A percentile compares a stretch with the other conserved stretches of the same genome.
Conservation (phyloP, 2,888 invertebrate species). For the Phasia obesa region DNA sequence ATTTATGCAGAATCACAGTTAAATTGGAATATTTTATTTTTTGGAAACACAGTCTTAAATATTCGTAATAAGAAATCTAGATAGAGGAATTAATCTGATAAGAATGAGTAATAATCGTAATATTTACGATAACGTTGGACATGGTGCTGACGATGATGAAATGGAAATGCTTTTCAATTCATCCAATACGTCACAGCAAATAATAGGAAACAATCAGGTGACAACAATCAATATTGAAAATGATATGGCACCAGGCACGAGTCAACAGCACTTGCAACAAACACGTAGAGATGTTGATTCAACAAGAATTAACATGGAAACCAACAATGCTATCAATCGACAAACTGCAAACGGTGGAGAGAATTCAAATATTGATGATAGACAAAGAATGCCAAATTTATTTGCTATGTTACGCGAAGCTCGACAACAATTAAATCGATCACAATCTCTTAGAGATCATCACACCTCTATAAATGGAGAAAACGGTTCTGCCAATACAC, state of each 20-base stretch:
- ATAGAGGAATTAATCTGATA: neutral
- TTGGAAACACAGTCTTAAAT: neutral
- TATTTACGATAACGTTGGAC: slow-evolving; percentile 38
- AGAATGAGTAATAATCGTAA: slow-evolving; percentile 67
- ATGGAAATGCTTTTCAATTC: slow-evolving; percentile 54
- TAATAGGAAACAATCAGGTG: slow-evolving; percentile 28
- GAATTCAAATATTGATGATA: slow-evolving; percentile 48
- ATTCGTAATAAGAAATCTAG: neutral
- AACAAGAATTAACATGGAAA: slow-evolving; percentile 76
- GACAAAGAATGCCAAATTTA: slow-evolving; percentile 73
- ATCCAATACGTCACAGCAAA: slow-evolving; percentile 11
- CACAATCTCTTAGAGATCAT: slow-evolving; percentile 61
- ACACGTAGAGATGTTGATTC: slow-evolving; percentile 45
- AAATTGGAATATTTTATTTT: neutral
- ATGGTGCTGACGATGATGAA: slow-evolving; percentile 28
- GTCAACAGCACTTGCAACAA: slow-evolving; percentile 48
- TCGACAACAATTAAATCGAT: slow-evolving; percentile 71
- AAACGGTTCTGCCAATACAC: slow-evolving; percentile 54
- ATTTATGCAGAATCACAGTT: neutral
- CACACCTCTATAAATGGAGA: slow-evolving; percentile 3
- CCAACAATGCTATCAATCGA: slow-evolving; percentile 33
- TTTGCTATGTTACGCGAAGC: slow-evolving; percentile 73
- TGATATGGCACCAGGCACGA: slow-evolving; percentile 72
- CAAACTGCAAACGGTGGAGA: neutral
- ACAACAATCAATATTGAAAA: slow-evolving; percentile 73